Conservation (phyloP, 2,888 invertebrate species). For the Gisinianus flammeolus region DNA sequence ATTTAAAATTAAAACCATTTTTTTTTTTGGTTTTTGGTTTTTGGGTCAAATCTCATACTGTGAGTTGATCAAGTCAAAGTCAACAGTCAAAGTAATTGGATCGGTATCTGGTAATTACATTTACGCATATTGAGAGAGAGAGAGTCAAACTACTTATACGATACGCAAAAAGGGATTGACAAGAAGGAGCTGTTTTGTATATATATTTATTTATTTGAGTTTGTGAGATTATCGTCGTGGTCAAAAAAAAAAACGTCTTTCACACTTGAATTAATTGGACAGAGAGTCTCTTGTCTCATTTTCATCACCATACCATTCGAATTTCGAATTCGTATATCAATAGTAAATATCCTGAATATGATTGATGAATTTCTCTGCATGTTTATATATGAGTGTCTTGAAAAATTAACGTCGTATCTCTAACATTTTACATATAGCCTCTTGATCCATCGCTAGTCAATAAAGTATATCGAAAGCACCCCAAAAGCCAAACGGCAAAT, state of each 20-base stretch:
- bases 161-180: neutral
- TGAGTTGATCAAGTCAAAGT: neutral
- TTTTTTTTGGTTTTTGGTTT: no score
- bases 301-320: neutral
- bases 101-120: neutral
- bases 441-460: no score
- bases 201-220: neutral
- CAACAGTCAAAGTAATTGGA: neutral
- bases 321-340: no score
- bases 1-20: neutral
- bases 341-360: no score
- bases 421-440: no score
- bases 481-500: no score
- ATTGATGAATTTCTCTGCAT: no score
- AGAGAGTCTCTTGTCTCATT: neutral
- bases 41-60: constrained; percentile 5
- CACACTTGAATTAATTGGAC: constrained; percentile 4
- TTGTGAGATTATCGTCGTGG: neutral
- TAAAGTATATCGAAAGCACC: no score
- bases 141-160: neutral
- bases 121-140: neutral
- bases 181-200: neutral
- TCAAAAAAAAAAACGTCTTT: neutral
- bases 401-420: no score
- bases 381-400: no score